Conservation (phyloP, 2,888 invertebrate genomes). For the Tanaodytes sp. region DNA sequence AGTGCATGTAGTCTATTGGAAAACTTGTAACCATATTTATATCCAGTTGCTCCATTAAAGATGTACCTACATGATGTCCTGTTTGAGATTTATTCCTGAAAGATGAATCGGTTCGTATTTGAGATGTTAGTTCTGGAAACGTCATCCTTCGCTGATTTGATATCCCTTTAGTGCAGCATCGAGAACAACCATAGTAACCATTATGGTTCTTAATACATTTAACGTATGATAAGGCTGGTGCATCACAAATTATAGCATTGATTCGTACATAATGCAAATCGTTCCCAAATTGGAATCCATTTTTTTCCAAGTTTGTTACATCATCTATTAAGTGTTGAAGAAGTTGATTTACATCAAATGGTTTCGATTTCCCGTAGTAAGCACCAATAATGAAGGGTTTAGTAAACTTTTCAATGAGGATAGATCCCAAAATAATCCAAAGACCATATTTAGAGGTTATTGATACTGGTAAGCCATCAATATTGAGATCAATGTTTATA, state of each 20-base stretch:
- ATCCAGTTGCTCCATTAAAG: neutral
- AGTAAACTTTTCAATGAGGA: neutral
- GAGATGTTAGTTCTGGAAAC: conserved; percentile 5
- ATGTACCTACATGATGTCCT: conserved; percentile 6
- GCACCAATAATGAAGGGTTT: conserved; percentile 21
- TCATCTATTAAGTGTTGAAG: conserved; percentile 7
- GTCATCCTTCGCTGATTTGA: conserved; percentile 11
- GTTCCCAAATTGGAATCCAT: neutral
- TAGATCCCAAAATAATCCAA: conserved; percentile 14
- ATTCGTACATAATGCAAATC: neutral
- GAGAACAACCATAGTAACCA: conserved; percentile 12
- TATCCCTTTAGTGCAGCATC: conserved; percentile 1
- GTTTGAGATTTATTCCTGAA: conserved; percentile 4
- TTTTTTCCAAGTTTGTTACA: conserved; percentile 6
- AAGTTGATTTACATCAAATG: conserved; percentile 12
- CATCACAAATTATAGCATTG: conserved; percentile 23
- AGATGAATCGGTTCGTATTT: conserved; percentile 11
- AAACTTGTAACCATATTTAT: conserved; percentile 11
- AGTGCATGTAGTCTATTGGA: conserved; percentile 23
- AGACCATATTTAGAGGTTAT: conserved; percentile 13
- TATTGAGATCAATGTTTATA: conserved; percentile 11
- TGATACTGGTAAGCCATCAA: conserved; percentile 6
- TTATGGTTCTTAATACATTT: conserved; percentile 15
- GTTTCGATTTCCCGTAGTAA: conserved; percentile 25
- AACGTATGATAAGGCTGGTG: conserved; percentile 12